A percentile compares a stretch with the other conserved stretches of the same genome.
Conservation (phyloP, 2,113 vertebrate species). For the Heterotilapia buettikoferi region DNA sequence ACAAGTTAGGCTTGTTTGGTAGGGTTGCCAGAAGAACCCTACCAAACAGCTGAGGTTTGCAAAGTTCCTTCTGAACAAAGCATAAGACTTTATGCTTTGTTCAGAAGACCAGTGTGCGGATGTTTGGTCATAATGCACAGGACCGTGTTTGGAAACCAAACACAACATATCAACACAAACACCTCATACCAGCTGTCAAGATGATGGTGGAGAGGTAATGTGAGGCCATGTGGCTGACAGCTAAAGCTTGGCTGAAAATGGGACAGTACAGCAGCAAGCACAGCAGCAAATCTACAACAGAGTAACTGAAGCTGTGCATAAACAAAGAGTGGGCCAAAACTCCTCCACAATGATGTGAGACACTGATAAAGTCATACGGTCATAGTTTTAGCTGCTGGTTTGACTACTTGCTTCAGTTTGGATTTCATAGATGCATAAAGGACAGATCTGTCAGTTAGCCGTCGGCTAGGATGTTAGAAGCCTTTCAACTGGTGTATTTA, state of each 20-base stretch:
- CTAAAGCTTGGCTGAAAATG: background rate
- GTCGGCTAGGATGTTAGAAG: background rate
- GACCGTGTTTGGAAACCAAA: background rate
- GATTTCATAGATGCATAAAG: background rate
- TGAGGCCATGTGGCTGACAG: background rate
- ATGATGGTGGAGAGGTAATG: background rate
- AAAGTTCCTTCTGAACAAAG: background rate
- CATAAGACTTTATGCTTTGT: background rate
- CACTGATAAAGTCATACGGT: background rate
- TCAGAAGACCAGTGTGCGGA: background rate
- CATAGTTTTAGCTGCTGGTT: background rate
- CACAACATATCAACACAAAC: background rate
- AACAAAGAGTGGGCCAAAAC: background rate
- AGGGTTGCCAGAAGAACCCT: background rate
- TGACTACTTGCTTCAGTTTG: background rate
- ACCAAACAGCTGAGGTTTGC: background rate
- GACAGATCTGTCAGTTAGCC: background rate
- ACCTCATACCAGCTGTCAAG: background rate
- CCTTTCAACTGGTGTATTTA: background rate
- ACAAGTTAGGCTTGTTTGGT: background rate
- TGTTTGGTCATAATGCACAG: background rate
- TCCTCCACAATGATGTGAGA: background rate
- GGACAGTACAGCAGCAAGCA: background rate
- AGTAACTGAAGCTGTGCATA: background rate
- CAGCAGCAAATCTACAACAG: background rate